These are phyloP conservation scores for Calameuta filiformis DNA, from an alignment of 2,888 invertebrate species.

Conservation along the genomic window DNA sequence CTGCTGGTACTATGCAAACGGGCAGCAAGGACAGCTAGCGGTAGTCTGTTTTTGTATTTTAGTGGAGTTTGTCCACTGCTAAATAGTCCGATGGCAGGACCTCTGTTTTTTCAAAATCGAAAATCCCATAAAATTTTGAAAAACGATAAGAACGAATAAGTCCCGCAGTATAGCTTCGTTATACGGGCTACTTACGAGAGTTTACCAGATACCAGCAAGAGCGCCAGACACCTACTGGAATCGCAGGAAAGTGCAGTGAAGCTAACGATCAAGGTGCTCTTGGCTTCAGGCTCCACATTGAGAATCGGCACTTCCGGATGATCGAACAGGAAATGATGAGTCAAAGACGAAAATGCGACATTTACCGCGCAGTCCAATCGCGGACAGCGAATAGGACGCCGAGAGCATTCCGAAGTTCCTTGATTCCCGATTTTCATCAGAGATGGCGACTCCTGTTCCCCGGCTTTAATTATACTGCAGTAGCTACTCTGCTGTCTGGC, in stretches of 20 bases:
- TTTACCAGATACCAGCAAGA: constrained; percentile 58
- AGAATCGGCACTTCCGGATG: constrained; percentile 68
- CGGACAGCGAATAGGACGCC: constrained; percentile 68
- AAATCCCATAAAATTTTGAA: neutral
- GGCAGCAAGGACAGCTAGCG: constrained; percentile 56
- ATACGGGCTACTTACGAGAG: constrained; percentile 51
- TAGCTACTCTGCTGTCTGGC: constrained; percentile 34
- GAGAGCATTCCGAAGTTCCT: constrained; percentile 46
- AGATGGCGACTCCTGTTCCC: constrained; percentile 13
- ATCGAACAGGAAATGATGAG: constrained; percentile 71
- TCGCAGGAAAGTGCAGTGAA: constrained; percentile 49
- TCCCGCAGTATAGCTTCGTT: neutral
- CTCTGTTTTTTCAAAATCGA: constrained; percentile 30
- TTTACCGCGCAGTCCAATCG: constrained; percentile 68
- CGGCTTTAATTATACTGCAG: constrained; percentile 36
- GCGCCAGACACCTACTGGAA: constrained; percentile 57
- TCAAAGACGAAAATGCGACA: constrained; percentile 68
- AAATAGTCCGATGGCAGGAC: constrained; percentile 52
- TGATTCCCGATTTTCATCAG: neutral
- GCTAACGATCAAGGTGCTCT: constrained; percentile 55
- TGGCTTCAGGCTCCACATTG: constrained; percentile 54
- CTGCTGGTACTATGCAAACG: constrained; percentile 44
- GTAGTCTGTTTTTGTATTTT: constrained; percentile 57
- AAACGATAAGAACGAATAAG: neutral
- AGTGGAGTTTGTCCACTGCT: constrained; percentile 55